Evolutionary conservation across 2,797 vertebrate genomes (phyloP).

Genomic region (Pterois miles): DNA sequence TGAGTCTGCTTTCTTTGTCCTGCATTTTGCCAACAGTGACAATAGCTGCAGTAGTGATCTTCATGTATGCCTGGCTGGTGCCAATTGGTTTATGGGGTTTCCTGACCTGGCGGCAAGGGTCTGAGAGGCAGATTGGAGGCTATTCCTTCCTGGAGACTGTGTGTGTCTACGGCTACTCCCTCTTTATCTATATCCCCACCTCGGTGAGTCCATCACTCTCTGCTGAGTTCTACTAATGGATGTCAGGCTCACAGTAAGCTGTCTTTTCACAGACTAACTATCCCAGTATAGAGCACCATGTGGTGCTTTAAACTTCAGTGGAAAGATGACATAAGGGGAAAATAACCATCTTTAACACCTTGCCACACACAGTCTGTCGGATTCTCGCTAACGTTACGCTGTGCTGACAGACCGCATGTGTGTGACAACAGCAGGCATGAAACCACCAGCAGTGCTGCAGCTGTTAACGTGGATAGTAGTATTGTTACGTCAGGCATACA

Average conservation of each 20-base stretch:
- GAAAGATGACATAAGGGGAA: not conserved
- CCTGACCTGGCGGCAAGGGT: slow-evolving; percentile 85
- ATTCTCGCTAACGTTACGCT: too few relatives aligned
- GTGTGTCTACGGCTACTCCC: slow-evolving; percentile 91
- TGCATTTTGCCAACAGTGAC: slow-evolving; percentile 76
- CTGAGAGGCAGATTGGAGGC: slow-evolving; percentile 73
- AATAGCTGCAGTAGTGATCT: slow-evolving; percentile 85
- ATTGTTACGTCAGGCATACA: too few relatives aligned
- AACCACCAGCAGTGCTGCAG: too few relatives aligned
- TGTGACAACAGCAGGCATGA: too few relatives aligned
- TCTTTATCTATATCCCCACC: slow-evolving; percentile 89
- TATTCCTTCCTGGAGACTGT: slow-evolving; percentile 91
- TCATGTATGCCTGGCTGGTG: slow-evolving; percentile 90
- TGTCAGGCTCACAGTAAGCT: not conserved
- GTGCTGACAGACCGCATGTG: too few relatives aligned
- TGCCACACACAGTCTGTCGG: too few relatives aligned
- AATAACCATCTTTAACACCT: not conserved
- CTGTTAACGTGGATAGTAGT: too few relatives aligned
- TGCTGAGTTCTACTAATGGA: not conserved
- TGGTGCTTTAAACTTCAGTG: not conserved
- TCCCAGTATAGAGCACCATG: not conserved
- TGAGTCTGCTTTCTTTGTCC: not conserved
- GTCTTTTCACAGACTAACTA: not conserved
- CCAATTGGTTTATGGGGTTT: slow-evolving; percentile 89
- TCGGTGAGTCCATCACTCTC: slow-evolving; percentile 82